phyloP scores from a whole-genome alignment of 2,797 vertebrate species.

The Onychomys arenicola region DNA sequence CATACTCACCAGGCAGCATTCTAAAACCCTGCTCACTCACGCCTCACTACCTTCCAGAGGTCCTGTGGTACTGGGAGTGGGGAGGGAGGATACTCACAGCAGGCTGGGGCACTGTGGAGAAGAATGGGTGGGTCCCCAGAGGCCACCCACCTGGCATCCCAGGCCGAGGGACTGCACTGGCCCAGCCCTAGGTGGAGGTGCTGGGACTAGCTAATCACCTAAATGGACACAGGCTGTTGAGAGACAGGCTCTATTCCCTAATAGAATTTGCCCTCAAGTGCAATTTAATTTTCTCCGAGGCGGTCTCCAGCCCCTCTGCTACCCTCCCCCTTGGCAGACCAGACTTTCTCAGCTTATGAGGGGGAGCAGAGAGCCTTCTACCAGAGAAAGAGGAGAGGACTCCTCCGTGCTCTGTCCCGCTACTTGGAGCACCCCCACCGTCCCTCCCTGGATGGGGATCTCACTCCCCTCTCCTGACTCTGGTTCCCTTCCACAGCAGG shows the following conservation, averaged over 20 bases:
- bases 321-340: constrained; percentile 82
- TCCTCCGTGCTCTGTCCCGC: constrained; percentile 48
- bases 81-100: background rate
- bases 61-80: background rate
- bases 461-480: background rate
- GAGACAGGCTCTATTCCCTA: constrained; percentile 96
- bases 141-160: constrained; percentile 15
- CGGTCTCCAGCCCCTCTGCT: constrained; percentile 86
- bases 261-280: constrained; percentile 98
- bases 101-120: background rate
- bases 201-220: constrained; percentile 93
- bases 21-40: background rate
- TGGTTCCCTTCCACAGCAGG: constrained; percentile 9
- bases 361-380: constrained; percentile 76
- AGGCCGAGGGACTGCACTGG: background rate
- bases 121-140: background rate
- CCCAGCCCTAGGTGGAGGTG: constrained; percentile 73
- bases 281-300: constrained; percentile 97
- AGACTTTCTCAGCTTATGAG: constrained; percentile 78
- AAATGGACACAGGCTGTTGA: constrained; percentile 94
- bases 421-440: background rate
- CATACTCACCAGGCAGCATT: background rate
- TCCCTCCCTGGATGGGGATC: background rate
- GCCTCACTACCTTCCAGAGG: background rate
- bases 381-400: constrained; percentile 57